Conservation (phyloP, 2,113 vertebrate species). For the Cyphotilapia sp. region DNA sequence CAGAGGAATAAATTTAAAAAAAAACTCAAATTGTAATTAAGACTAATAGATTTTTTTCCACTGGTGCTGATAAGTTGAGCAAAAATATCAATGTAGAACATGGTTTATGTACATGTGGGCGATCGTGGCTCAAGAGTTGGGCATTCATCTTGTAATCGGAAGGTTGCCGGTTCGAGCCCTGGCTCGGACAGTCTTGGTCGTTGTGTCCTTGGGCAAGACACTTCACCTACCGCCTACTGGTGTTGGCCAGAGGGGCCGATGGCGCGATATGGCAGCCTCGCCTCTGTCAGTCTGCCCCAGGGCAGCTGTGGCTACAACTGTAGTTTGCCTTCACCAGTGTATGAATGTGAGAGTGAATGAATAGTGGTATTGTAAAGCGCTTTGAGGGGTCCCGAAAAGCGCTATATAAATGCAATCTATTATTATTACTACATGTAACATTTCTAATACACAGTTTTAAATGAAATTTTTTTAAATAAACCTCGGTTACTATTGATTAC, state of each 20-base stretch:
- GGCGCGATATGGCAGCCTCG: neutral
- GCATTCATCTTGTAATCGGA: neutral
- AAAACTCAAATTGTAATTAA: neutral
- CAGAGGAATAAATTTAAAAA: accelerated
- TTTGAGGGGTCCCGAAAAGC: too few relatives aligned
- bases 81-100: neutral
- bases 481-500: neutral
- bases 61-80: neutral
- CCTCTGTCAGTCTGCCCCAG: neutral
- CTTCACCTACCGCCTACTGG: neutral
- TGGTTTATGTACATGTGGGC: neutral
- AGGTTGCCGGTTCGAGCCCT: accelerated
- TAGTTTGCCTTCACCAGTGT: neutral
- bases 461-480: neutral
- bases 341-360: neutral
- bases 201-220: neutral
- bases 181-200: accelerated
- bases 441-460: neutral
- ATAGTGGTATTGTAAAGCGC: too few relatives aligned
- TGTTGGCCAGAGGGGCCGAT: accelerated
- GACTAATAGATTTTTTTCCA: neutral
- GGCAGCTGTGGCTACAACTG: neutral
- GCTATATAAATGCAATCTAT: too few relatives aligned
- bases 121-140: neutral
- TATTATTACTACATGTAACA: neutral